phyloP scores from a whole-genome alignment of 1,140 invertebrate genomes.

The Sycophaga agraensis region DNA sequence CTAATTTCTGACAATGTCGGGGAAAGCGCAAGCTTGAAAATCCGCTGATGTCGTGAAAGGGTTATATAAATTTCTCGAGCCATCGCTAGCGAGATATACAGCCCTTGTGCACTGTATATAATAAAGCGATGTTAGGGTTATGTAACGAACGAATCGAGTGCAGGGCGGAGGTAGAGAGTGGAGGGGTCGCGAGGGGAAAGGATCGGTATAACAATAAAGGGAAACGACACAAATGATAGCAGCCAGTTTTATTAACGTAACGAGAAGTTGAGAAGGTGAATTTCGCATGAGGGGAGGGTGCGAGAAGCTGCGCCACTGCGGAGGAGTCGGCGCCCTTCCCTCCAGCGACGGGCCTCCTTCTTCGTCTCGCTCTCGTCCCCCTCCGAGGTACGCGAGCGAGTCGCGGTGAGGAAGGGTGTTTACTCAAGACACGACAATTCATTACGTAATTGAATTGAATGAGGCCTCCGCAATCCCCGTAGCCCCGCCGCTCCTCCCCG shows the following conservation, averaged over 20 bases:
- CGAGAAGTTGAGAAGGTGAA: slow-evolving; percentile 20
- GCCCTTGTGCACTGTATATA: too few species aligned
- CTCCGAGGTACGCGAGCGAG: slow-evolving; percentile 31
- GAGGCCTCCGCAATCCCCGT: slow-evolving; percentile 41
- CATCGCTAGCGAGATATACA: too few species aligned
- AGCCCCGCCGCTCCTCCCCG: slow-evolving; percentile 8
- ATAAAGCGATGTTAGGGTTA: neutral
- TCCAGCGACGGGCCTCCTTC: neutral
- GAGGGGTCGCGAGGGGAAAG: neutral
- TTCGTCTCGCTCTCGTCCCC: slow-evolving; percentile 11
- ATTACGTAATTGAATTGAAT: slow-evolving; percentile 59
- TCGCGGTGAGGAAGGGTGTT: slow-evolving; percentile 54
- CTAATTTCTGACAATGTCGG: too few species aligned
- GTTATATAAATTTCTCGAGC: too few species aligned
- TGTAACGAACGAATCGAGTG: neutral
- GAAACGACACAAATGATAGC: neutral
- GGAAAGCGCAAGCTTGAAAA: too few species aligned
- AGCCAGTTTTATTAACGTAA: slow-evolving; percentile 21
- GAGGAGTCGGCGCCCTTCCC: neutral
- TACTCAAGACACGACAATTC: slow-evolving; percentile 59
- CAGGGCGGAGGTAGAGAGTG: too few species aligned
- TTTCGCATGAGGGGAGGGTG: slow-evolving; percentile 9
- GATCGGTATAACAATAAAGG: neutral
- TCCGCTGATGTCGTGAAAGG: too few species aligned
- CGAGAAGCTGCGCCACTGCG: slow-evolving; percentile 12